These are phyloP conservation scores for Nothobranchius furzeri DNA, from an alignment of 2,113 vertebrate genomes.

Conservation along the genomic window DNA sequence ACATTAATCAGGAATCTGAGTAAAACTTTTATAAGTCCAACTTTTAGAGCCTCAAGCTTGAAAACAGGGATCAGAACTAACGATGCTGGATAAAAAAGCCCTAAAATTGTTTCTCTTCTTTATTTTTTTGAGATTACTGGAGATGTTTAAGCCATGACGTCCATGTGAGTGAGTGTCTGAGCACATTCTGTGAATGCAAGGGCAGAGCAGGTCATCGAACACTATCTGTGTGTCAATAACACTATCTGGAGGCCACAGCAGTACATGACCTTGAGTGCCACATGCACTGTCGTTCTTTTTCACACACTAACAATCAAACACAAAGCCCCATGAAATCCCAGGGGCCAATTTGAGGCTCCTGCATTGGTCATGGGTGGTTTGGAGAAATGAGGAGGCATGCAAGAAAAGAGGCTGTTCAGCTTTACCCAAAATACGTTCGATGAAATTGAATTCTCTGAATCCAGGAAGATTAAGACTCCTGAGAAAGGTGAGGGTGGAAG, in stretches of 20 bases:
- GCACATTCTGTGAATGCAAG: slow-evolving; percentile 12
- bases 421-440: no score
- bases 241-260: slow-evolving; percentile 57
- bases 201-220: slow-evolving; percentile 41
- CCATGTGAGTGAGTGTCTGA: slow-evolving; percentile 4
- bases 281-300: slow-evolving; percentile 46
- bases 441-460: no score
- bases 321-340: slow-evolving; percentile 61
- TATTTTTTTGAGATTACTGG: not conserved
- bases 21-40: no score
- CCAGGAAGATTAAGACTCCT: no score
- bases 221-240: slow-evolving; percentile 54
- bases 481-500: no score
- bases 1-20: no score
- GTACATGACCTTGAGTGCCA: slow-evolving; percentile 68
- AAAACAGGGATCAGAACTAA: no score
- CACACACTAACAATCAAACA: slow-evolving; percentile 20
- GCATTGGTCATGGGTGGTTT: slow-evolving; percentile 33
- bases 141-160: slow-evolving; percentile 1
- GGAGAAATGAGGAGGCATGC: not conserved
- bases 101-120: not conserved
- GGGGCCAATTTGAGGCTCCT: slow-evolving; percentile 47
- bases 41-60: no score
- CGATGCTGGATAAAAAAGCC: no score
- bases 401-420: not conserved